phyloP scores from a whole-genome alignment of 92 coral and sea anemone species.

The Epizoanthus illoricatus region DNA sequence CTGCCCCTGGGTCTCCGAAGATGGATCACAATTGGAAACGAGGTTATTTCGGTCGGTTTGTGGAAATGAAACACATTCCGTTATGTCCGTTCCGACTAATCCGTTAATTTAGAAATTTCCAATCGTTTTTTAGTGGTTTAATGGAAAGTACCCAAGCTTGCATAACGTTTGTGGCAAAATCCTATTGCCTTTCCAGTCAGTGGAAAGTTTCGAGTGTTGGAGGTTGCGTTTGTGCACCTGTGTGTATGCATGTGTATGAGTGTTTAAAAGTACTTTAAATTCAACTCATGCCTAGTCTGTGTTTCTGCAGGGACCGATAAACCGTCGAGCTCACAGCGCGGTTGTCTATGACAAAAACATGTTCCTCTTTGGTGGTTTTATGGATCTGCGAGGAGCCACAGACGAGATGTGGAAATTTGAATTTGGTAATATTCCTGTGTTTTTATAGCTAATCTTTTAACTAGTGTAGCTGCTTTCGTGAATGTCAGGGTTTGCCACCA shows the following conservation, averaged over 20 bases:
- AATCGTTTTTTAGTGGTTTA: too few species aligned
- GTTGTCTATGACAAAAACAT: constrained; percentile 73
- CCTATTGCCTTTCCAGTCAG: too few species aligned
- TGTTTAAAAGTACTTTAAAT: not conserved
- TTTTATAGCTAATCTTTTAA: not conserved
- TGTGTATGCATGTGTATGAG: not conserved
- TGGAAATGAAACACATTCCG: too few species aligned
- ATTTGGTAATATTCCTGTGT: constrained; percentile 59
- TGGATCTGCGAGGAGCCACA: constrained; percentile 91
- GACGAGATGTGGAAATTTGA: constrained; percentile 92
- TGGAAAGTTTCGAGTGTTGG: too few species aligned
- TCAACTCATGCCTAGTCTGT: not conserved
- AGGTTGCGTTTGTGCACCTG: too few species aligned
- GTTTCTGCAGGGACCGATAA: constrained; percentile 77
- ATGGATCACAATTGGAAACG: too few species aligned
- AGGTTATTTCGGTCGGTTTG: too few species aligned
- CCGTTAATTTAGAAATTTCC: too few species aligned
- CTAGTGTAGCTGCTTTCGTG: not conserved
- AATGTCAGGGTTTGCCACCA: not conserved
- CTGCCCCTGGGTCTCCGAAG: too few species aligned
- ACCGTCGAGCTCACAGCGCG: constrained; percentile 87
- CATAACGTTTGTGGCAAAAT: too few species aligned
- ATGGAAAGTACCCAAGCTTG: too few species aligned
- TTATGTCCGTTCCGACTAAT: too few species aligned
- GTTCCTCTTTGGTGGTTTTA: constrained; percentile 93